phyloP scores from a whole-genome alignment of 2,797 vertebrate species.

The Microctenopoma stevenorrisi region DNA sequence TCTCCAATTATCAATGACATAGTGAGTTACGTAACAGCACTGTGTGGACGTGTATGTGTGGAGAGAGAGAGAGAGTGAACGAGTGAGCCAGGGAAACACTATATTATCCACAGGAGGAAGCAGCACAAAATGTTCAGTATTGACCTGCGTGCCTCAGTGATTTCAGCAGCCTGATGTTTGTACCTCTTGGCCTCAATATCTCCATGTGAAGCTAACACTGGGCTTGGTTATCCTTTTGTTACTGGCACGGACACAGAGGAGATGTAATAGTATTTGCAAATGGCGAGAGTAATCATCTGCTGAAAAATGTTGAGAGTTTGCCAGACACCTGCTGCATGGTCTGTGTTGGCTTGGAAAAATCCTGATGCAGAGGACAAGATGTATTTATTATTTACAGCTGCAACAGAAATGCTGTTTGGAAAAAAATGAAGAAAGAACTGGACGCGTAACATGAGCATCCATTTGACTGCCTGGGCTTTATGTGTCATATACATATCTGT shows the following conservation, averaged over 20 bases:
- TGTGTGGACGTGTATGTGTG: conserved; percentile 13
- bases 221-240: conserved; percentile 35
- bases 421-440: not conserved
- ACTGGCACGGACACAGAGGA: conserved; percentile 36
- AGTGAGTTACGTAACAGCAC: conserved; percentile 50
- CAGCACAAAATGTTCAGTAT: conserved; percentile 66
- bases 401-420: not conserved
- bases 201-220: conserved; percentile 45
- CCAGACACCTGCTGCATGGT: conserved; percentile 22
- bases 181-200: conserved; percentile 46
- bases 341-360: conserved; percentile 9
- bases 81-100: conserved; percentile 26
- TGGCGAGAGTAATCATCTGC: conserved; percentile 33
- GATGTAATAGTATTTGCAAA: conserved; percentile 44
- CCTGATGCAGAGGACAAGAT: not conserved
- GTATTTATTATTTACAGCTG: conserved; percentile 3
- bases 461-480: not conserved
- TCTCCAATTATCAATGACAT: conserved; percentile 54
- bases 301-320: conserved; percentile 8
- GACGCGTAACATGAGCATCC: not conserved
- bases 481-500: no score
- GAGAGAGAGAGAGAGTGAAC: conserved; percentile 15
- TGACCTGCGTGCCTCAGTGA: conserved; percentile 58
- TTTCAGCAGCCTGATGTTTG: conserved; percentile 53
- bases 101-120: conserved; percentile 41